These are phyloP conservation scores for Cremastinae sp. DNA, from an alignment of 2,888 invertebrate species.

Conservation along the genomic window DNA sequence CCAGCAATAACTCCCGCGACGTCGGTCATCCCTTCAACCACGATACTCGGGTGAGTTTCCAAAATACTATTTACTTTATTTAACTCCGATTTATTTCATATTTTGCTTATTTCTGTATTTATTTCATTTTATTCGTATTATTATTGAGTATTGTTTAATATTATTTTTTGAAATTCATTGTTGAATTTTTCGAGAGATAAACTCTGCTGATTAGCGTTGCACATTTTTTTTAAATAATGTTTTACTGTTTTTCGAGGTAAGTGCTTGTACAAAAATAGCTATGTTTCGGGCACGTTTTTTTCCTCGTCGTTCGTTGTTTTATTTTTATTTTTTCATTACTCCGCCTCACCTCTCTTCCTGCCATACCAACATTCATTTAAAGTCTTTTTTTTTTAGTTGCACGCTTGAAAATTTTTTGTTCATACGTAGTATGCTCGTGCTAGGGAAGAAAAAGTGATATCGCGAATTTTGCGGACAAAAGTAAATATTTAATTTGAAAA, in stretches of 20 bases:
- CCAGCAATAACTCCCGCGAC: slow-evolving; percentile 83
- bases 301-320: slow-evolving; percentile 45
- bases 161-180: neutral
- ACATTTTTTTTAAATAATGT: too few relatives aligned
- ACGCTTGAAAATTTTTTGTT: slow-evolving; percentile 12
- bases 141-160: neutral
- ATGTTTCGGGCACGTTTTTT: slow-evolving; percentile 45
- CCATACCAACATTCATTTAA: neutral
- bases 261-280: neutral
- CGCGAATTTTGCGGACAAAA: neutral
- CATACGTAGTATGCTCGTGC: neutral
- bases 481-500: slow-evolving; percentile 6
- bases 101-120: slow-evolving; percentile 24
- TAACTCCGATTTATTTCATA: slow-evolving; percentile 8
- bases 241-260: neutral
- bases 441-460: neutral
- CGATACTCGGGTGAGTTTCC: slow-evolving; percentile 76
- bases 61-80: neutral
- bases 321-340: slow-evolving; percentile 59
- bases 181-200: too few relatives aligned
- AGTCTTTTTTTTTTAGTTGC: slow-evolving; percentile 20
- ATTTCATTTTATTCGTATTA: slow-evolving; percentile 19
- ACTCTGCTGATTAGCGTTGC: too few relatives aligned
- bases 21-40: slow-evolving; percentile 74
- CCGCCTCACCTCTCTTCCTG: neutral